Percentiles rank a stretch among this genome's conserved stretches.
Conservation (phyloP, 2,797 vertebrate species). For the Sebastes baramenuke region DNA sequence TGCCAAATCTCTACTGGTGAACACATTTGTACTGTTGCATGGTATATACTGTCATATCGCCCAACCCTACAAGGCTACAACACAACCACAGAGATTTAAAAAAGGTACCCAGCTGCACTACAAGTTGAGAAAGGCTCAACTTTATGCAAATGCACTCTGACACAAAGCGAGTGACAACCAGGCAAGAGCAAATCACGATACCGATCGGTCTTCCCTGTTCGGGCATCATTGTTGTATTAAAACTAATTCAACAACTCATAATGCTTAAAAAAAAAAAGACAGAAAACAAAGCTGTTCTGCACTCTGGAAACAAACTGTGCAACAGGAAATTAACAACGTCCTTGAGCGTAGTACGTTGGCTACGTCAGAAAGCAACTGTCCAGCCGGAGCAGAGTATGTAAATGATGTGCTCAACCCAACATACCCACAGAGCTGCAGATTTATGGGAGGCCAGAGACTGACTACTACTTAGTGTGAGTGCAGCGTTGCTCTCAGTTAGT, state of each 20-base stretch:
- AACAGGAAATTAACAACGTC: background rate
- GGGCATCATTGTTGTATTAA: background rate
- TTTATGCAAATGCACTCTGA: background rate
- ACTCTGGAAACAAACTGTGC: background rate
- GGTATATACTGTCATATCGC: too few relatives aligned
- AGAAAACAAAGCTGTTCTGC: background rate
- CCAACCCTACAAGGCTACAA: too few relatives aligned
- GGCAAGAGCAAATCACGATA: background rate
- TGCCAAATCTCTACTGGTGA: too few relatives aligned
- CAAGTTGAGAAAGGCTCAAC: background rate
- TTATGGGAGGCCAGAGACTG: background rate
- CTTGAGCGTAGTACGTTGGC: background rate
- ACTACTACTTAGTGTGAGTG: background rate
- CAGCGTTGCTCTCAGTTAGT: background rate
- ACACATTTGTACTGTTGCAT: too few relatives aligned
- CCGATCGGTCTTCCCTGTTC: too few relatives aligned
- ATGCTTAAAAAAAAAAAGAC: background rate
- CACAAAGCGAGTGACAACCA: too few relatives aligned
- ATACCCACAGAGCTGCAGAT: conserved; percentile 1
- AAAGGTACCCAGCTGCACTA: background rate
- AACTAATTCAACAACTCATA: background rate
- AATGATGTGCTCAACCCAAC: background rate
- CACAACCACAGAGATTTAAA: background rate
- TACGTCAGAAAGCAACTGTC: background rate
- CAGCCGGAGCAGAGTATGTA: background rate